Evolutionary conservation across 1,140 invertebrate species (phyloP), one percentile per base, ranked within the genome.

Genomic region (Stenopsyche tienmushanensis): DNA sequence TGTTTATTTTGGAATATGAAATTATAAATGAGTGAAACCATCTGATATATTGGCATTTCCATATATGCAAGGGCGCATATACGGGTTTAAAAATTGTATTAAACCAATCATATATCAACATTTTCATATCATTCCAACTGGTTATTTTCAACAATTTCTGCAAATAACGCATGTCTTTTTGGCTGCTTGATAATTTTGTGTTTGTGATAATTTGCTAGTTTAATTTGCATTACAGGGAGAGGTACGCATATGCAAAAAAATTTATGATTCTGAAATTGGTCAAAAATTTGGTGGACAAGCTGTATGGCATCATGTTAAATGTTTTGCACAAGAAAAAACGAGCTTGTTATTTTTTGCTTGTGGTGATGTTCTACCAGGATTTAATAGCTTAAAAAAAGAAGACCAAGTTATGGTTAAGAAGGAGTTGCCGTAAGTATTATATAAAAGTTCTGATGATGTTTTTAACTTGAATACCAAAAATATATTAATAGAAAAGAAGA

Each of bases 221-320:
- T 8, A 53, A 13, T 53, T 20, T 20, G 15, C 9, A 26, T 8
- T 23, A 3, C 68, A 96, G 84, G 87, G 84, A 74, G 88, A 89
- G 74, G 76, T 96, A 23, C 83, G 95, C 42, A 83, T 97, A 64
- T 87, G 89, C 5, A 96, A 95, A 77, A 91, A 90, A 71, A 93
- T 95, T 71, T 96, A 83, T 80, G 90, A 94, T 55, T 90, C 87
- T 66, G 89, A 93, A 69, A 80, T 89, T 44, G 92, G 88, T 0
- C 84, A 82, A 71, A 88, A 86, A 75, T 95, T 88, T 80, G 93
- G 93, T 13, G 90, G 89, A 0, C 80, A 90, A 69, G 85, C 91
- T 67, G 77, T 87, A 21, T 98, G 95, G 95, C 87, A 97, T 78
- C 96, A 99, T 80, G 78, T 96, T 8, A 89, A 93, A 65, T 99